Evolutionary conservation across 2,113 vertebrate genomes (phyloP).

Genomic region (Aegypius monachus): DNA sequence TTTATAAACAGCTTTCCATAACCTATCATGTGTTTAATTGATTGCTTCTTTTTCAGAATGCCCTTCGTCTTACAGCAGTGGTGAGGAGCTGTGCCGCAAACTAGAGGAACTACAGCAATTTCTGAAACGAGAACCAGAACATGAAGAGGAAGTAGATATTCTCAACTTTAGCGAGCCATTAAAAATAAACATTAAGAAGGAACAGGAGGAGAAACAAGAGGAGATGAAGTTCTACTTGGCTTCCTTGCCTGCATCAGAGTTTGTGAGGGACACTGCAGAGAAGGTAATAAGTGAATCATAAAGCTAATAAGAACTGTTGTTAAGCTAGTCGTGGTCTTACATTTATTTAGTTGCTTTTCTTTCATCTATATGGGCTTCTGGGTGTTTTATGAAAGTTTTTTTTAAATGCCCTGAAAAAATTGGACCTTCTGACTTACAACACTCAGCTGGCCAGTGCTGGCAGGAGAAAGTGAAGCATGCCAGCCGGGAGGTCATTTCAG

Average conservation of each 20-base stretch:
- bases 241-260: conserved; percentile 81
- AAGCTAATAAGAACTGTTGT: background rate
- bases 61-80: conserved; percentile 83
- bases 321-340: background rate
- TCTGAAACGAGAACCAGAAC: conserved; percentile 90
- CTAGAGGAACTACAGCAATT: conserved; percentile 90
- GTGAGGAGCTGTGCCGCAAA: conserved; percentile 83
- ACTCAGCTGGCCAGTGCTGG: background rate
- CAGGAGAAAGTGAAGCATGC: background rate
- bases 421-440: background rate
- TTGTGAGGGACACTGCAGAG: conserved; percentile 85
- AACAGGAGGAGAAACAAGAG: conserved; percentile 85
- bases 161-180: conserved; percentile 77
- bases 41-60: conserved; percentile 79
- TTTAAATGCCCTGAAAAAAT: background rate
- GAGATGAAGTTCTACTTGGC: conserved; percentile 89
- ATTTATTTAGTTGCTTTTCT: background rate
- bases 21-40: background rate
- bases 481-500: background rate
- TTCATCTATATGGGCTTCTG: background rate
- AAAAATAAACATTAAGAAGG: conserved; percentile 88
- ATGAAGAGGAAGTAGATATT: conserved; percentile 87
- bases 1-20: conserved; percentile 37
- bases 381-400: background rate
- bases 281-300: conserved; percentile 75